Conservation (phyloP, 2,113 vertebrate species). For the Coracopsis vasa region DNA sequence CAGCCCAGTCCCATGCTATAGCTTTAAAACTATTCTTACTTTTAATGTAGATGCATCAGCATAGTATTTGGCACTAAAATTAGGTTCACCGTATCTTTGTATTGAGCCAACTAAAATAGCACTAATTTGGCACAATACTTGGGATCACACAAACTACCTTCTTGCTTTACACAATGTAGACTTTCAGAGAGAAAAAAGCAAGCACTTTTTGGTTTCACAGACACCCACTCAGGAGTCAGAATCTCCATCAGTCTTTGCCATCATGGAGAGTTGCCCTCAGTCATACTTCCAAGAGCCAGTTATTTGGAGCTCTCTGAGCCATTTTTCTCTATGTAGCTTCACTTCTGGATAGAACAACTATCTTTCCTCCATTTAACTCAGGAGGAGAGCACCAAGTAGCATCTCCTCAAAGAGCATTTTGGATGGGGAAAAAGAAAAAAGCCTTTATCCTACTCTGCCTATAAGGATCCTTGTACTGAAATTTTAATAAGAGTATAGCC, state of each 20-base stretch:
- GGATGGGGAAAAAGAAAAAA: not conserved
- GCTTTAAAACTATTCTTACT: not conserved
- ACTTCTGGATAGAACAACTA: not conserved
- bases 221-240: not conserved
- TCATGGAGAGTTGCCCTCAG: fast-evolving
- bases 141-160: not conserved
- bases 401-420: not conserved
- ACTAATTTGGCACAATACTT: not conserved
- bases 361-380: not conserved
- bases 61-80: not conserved
- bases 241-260: not conserved
- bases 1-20: fast-evolving
- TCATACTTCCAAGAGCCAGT: not conserved
- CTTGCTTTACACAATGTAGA: not conserved
- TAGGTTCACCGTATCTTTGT: not conserved
- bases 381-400: not conserved
- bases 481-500: not conserved
- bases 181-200: not conserved
- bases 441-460: not conserved
- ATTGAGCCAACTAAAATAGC: not conserved
- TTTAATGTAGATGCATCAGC: not conserved
- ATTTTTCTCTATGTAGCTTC: fast-evolving
- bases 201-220: not conserved
- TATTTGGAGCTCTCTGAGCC: not conserved
- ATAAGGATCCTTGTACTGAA: not conserved